Evolutionary conservation across 2,888 invertebrate genomes (phyloP), one percentile per base, ranked within the genome.

Genomic region (Monoplex corrugatus): DNA sequence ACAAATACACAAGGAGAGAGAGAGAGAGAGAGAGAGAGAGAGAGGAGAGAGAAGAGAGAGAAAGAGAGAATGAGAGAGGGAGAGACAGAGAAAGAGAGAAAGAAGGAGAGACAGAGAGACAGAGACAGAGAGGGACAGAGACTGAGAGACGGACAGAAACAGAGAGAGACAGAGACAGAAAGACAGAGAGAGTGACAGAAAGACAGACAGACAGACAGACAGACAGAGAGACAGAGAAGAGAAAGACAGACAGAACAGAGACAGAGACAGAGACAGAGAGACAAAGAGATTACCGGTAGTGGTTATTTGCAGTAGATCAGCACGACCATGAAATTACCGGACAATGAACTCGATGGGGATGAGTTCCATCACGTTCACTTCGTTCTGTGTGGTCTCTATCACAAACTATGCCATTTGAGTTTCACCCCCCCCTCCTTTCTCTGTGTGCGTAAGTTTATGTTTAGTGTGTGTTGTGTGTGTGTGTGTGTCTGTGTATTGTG

Each of bases 101-200:
- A 75, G 75, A 43, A 28, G 75, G 43, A 68, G 75, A 87, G 68
- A 75, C 75, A 87, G 0, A 75, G 87, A 38, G n/a, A 44, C 1
- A 87, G 75, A 44, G 87, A 87, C 23, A 43, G 8, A 43, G 32
- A 68, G n/a, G n/a, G 72, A 87, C 44, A 44, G 13, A 75, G 43
- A 45, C 40, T 44, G 16, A 40, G 35, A 57, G 35, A 32, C 35
- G 38, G 32, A 63, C 32, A 57, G 50, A 86, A 5, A 57, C 83
- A 72, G 28, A 50, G 72, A 32, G 45, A 44, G 50, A 68, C 35
- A 85, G 50, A 84, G 50, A 84, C n/a, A 44, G n/a, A 88, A 75
- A 75, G 63, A 8, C 38, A 84, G 75, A 84, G 32, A 72, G 72
- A 16, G 32, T 35, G 72, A 72, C 32, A 72, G 32, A 32, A 5